Evolutionary conservation across 2,797 vertebrate species (phyloP), one percentile per base, ranked within the genome.

Genomic region (Sebastes glaucus): DNA sequence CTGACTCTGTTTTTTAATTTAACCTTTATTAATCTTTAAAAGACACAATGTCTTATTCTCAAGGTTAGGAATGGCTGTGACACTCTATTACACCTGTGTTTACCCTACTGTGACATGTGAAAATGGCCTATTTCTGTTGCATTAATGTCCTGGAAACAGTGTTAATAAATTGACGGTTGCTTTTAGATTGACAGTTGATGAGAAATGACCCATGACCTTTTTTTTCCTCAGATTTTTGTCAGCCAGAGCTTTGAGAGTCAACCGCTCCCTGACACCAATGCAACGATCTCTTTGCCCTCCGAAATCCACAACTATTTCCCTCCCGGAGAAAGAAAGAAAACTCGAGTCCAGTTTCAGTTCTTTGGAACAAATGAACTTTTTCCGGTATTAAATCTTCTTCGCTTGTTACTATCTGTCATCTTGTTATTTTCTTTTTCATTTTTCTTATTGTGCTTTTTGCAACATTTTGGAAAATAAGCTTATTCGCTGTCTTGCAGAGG

Each of bases 301-400:
- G 89, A 86, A 1, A 77, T 98, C 81, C 84, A 90, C 33, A 79
- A 86, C 49, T 95, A 93, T 61, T 90, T 96, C 6, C 77, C 77
- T 5, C 42, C 75, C 4, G 86, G 72, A 49, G 75, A 38, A 11
- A 60, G 46, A 67, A 92, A 91, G 2, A 93, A 25, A 71, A 94
- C 94, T 1, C 96, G 96, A 52, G 90, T 99, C 71, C 97, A 97
- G 88, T 99, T 99, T 88, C 96, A 96, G 28, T 99, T 98, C 90
- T 97, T 96, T 84, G 96, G 94, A 57, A 93, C 84, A 11, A 70
- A 92, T 20, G 93, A 95, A 1, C 95, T 97, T 46, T 99, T 99
- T 90, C 82, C 85, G 96, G 98, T 99, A 96, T 16, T 18, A 23
- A 32, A 49, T 28, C 4, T 35, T 72, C 25, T 42, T 18, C 0